Evolutionary conservation across 2,888 invertebrate genomes (phyloP).

Genomic region (Apodemia mormo): DNA sequence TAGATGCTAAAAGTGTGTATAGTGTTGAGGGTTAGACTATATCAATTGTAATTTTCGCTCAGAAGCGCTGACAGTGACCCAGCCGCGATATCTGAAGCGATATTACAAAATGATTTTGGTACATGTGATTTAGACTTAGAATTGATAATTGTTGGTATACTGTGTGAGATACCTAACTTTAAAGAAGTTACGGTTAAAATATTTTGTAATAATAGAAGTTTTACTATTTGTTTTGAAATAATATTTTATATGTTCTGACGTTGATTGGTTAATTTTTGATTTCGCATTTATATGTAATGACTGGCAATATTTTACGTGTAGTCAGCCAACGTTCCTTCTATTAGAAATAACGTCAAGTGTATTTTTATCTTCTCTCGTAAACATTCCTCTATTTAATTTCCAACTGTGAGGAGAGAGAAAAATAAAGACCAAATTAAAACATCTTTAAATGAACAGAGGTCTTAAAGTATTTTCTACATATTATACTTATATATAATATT

Average conservation of each 20-base stretch:
- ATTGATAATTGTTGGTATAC: constrained; percentile 39
- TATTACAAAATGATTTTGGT: constrained; percentile 41
- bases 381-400: constrained; percentile 49
- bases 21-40: constrained; percentile 10
- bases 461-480: constrained; percentile 8
- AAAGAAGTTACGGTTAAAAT: constrained; percentile 26
- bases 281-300: constrained; percentile 61
- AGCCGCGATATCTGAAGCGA: constrained; percentile 33
- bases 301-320: constrained; percentile 11
- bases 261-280: constrained; percentile 50
- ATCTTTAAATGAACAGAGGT: background rate
- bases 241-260: constrained; percentile 57
- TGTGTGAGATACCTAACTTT: constrained; percentile 42
- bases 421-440: background rate
- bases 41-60: constrained; percentile 27
- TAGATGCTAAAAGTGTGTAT: constrained; percentile 16
- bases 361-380: constrained; percentile 47
- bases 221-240: constrained; percentile 44
- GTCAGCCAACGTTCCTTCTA: background rate
- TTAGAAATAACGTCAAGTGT: constrained; percentile 27
- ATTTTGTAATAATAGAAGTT: constrained; percentile 48
- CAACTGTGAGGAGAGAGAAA: constrained; percentile 15
- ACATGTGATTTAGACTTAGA: constrained; percentile 52
- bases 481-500: constrained; percentile 11
- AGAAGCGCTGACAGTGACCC: constrained; percentile 28